Base-by-base conservation (phyloP, 2,888 invertebrate species). In the Pasiphila rectangulata region DNA sequence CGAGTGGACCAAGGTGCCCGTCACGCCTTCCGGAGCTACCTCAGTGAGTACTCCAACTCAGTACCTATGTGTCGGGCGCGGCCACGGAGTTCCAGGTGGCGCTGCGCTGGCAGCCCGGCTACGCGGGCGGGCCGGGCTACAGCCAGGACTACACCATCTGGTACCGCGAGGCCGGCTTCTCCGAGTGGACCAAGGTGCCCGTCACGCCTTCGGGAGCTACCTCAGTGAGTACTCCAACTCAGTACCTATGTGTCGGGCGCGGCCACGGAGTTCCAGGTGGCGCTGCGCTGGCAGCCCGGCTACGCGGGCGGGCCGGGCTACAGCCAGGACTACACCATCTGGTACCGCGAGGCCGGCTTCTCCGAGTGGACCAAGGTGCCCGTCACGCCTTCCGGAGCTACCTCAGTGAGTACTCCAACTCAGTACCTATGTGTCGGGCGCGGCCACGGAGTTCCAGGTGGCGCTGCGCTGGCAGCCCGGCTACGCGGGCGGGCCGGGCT, bases 121-220 rank as follows among this genome's bases (percentile, higher is more conserved):
- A 98, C 81, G 96, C 97, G 67, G 98, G 98, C 34, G 98, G 98
- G 15, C 96, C 96, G 7, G 96, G 96, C 87, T 97, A 96, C 87
- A 95, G 96, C 77, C 98, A 98, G 80, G 95, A 96, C 81, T 98
- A 98, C 83, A 95, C 96, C 58, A 94, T 98, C 69, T 98, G 97
- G 98, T 96, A 96, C 83, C 90, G 96, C 44, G 95, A 96, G 83
- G 93, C 94, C 0, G 96, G 96, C 46, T 93, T 93, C 64, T 93
- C 94, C 21, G 96, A 97, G 66, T 98, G 98, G 98, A 94, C 94
- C 58, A 97, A 96, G 54, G 95, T 98, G 66, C 95, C 96, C 7
- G 98, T 98, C 40, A 95, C 96, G 32, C 98, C 97, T 1, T 94
- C 96, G 42, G 97, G 97, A 58, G 95, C 95, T 72, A 97, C 97